Percentiles rank a stretch among this genome's conserved stretches.
These are phyloP conservation scores for Rhorus exstirpatorius DNA, from an alignment of 2,888 invertebrate genomes.

Conservation along the genomic window DNA sequence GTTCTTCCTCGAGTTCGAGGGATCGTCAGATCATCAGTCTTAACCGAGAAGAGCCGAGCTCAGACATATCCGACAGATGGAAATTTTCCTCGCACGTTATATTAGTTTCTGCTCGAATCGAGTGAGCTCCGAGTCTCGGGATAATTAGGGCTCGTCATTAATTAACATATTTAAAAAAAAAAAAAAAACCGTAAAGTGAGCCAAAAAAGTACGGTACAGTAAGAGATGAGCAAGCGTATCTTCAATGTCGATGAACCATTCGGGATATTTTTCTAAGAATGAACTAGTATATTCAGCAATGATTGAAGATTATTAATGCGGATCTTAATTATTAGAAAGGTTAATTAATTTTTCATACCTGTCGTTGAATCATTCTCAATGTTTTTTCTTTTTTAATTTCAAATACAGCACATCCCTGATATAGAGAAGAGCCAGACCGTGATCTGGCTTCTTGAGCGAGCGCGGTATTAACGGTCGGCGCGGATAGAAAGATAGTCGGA, in stretches of 20 bases:
- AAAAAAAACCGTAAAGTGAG: not conserved
- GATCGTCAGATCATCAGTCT: constrained; percentile 65
- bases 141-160: constrained; percentile 43
- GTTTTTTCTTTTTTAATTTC: too few relatives aligned
- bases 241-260: not conserved
- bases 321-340: too few relatives aligned
- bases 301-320: too few relatives aligned
- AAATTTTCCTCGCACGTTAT: constrained; percentile 34
- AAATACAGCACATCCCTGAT: not conserved
- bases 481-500: constrained; percentile 61
- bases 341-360: too few relatives aligned
- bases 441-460: constrained; percentile 12
- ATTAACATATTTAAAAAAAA: not conserved
- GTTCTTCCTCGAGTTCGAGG: constrained; percentile 45
- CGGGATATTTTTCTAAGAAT: too few relatives aligned
- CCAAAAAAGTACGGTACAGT: not conserved
- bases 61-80: constrained; percentile 56
- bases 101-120: constrained; percentile 35
- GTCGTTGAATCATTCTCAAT: too few relatives aligned
- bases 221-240: not conserved
- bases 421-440: constrained; percentile 18
- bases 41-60: constrained; percentile 17
- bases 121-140: constrained; percentile 4
- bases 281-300: too few relatives aligned
- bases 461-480: constrained; percentile 40